Base-by-base conservation (phyloP, 2,888 invertebrate species). In the Tetropium fuscum region DNA sequence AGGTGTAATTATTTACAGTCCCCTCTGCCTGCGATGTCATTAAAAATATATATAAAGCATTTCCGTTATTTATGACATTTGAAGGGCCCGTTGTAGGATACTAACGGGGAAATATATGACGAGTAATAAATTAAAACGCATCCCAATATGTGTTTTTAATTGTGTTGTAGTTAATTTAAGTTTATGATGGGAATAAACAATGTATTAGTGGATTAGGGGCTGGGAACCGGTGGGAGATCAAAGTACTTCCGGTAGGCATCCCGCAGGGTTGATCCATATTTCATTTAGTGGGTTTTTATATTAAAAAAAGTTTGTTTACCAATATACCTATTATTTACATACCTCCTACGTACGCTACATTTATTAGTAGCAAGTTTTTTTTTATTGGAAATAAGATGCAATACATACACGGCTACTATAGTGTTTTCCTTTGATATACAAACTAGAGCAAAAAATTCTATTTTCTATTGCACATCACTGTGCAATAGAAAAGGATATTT, bases 1-100 rank as follows among this genome's bases (percentile, higher is more conserved):
- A 77, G 75, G 74, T 75, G 74, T 75, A 77, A 78, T n/a, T n/a
- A n/a, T 77, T 78, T 76, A 75, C 72, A 69, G 70, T 68, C 66
- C 71, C 74, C 75, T n/a, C 34, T 70, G 67, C 64, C 65, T 69
- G 69, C 64, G 68, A 69, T 73, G 74, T 76, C 77, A 77, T 78
- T 77, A 78, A 77, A 77, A 74, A 75, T 75, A 69, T 73, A 73
- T 66, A 63, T 58, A 55, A 61, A 54, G 60, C 67, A 67, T 64
- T 73, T 74, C 74, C 73, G 73, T 68, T 71, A 66, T 72, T 73
- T 69, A 70, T 69, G 63, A 61, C 63, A 64, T n/a, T n/a, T 57
- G 60, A 59, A 53, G 61, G 58, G 59, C 66, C 64, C 60, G n/a
- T n/a, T n/a, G n/a, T 51, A 49, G 61, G 64, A 62, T 63, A 64